A percentile compares a stretch with the other conserved stretches of the same genome.
Conservation (phyloP, 2,113 vertebrate genomes). For the Sapajus apella region DNA sequence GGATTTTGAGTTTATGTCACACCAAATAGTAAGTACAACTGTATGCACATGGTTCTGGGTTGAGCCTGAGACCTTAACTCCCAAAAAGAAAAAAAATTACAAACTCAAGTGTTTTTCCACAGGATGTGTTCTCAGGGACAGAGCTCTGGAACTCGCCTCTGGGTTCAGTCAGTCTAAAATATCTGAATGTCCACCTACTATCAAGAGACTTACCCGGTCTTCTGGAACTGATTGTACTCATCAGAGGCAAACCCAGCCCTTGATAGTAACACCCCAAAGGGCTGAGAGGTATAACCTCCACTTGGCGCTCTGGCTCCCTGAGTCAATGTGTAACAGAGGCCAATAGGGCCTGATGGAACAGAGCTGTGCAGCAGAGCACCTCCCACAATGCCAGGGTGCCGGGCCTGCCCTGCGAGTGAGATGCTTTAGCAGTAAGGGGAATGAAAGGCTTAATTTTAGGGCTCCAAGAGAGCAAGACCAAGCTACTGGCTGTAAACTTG, state of each 20-base stretch:
- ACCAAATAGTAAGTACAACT: constrained; percentile 42
- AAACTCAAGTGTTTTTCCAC: neutral
- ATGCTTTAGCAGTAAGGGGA: constrained; percentile 3
- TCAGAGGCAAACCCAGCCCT: constrained; percentile 27
- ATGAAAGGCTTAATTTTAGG: constrained; percentile 10
- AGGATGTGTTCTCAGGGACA: neutral
- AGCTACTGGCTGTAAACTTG: constrained; percentile 41
- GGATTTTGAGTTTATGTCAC: constrained; percentile 62
- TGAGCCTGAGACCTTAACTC: neutral
- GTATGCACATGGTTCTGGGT: neutral
- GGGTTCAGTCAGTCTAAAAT: neutral
- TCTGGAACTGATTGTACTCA: constrained; percentile 45
- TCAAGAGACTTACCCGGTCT: neutral
- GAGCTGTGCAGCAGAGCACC: constrained; percentile 49
- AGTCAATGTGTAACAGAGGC: constrained; percentile 64
- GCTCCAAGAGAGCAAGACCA: neutral
- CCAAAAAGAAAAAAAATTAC: neutral
- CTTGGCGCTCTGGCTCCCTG: constrained; percentile 70
- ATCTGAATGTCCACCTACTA: constrained; percentile 4
- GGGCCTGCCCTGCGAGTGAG: neutral
- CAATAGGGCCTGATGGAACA: constrained; percentile 29
- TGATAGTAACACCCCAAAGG: neutral
- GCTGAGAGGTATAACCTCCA: neutral
- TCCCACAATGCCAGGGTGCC: neutral
- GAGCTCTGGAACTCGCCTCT: neutral